Base-by-base conservation (phyloP, 2,113 vertebrate species). In the Microtus ochrogaster region DNA sequence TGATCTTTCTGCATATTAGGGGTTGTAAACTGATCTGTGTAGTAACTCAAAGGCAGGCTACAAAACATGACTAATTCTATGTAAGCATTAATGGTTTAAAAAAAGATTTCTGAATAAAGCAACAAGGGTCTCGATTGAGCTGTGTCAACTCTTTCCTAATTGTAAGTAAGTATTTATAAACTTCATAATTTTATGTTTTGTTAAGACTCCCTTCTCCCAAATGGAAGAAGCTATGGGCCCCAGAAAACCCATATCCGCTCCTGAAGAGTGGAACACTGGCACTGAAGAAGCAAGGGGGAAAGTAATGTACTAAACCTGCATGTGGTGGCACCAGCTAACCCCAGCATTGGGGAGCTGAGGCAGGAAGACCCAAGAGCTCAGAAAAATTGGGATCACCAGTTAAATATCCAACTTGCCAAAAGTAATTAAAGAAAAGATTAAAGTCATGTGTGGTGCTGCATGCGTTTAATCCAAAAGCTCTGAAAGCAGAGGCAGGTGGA, bases 21-120 rank as follows among this genome's bases (percentile, higher is more conserved):
- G 9, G 1, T 52, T 92, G 14, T 1, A 2, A 11, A 68, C 55
- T 21, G 0, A 81, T n/a, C 74, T 55, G 24, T 70, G 22, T 39
- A 81, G 63, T 65, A 24, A 72, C 93, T 33, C 30, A 65, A 93
- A 95, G 22, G 26, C 77, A 77, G 49, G 36, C 36, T 74, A 7
- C 76, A 79, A 49, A 92, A 58, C 7, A 70, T 30, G 17, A 92
- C 92, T 61, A 22, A 94, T 81, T 96, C 79, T 44, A 72, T 70
- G 52, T 24, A 81, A 96, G 47, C 68, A 72, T 83, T 72, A 95
- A 44, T 85, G 33, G 58, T 28, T 28, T 79, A 36, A 92, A 88
- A 88, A 82, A 36, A 91, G 28, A 52, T 76, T 19, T 17, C 68
- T 92, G 63, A 68, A 92, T 65, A 74, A 83, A 90, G 22, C 13